Base-by-base conservation (phyloP, 2,888 invertebrate genomes). In the Cremastinae sp. region DNA sequence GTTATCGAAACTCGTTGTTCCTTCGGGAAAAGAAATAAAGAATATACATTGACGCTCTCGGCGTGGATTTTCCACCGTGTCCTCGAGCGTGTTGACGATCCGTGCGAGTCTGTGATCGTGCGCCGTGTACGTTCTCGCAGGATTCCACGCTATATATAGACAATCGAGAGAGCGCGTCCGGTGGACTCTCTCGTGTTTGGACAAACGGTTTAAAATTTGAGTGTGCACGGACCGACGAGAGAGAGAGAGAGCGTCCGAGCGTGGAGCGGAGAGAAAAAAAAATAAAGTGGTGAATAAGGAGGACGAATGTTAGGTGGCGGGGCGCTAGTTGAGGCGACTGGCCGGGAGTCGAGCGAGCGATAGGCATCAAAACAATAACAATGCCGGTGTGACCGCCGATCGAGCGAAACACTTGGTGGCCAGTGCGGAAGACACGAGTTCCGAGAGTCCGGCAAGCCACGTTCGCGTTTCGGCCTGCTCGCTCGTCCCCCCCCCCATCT, bases 331-430 rank as follows among this genome's bases (percentile, higher is more conserved):
- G 14, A 36, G 47, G 10, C 41, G 3, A 51, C 45, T 64, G 66
- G n/a, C 54, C 49, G 71, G 34, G 58, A 16, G 74, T 68, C 20
- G 45, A 38, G 66, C 73, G 72, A 54, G 58, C 56, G 78, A 62
- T 74, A 66, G 78, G 68, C 73, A 73, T 77, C 73, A 77, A 77
- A 77, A 77, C 76, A 77, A 77, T 70, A 77, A 77, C 76, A 77
- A 77, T 74, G 74, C 76, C 73, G 76, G 73, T 74, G 76, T 77
- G 73, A 73, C 69, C 73, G 74, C 73, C 76, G 70, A 74, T 74
- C 64, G 73, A 70, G 69, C 73, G 74, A 77, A 77, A 65, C 73
- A 18, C 59, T 49, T 8, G 7, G 22, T 12, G 9, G 59, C 20
- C 28, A 54, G 45, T 12, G 64, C 56, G 28, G 36, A 34, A 47